Evolutionary conservation across 2,797 vertebrate genomes (phyloP).

Genomic region (Neosilurus mollespiculum): DNA sequence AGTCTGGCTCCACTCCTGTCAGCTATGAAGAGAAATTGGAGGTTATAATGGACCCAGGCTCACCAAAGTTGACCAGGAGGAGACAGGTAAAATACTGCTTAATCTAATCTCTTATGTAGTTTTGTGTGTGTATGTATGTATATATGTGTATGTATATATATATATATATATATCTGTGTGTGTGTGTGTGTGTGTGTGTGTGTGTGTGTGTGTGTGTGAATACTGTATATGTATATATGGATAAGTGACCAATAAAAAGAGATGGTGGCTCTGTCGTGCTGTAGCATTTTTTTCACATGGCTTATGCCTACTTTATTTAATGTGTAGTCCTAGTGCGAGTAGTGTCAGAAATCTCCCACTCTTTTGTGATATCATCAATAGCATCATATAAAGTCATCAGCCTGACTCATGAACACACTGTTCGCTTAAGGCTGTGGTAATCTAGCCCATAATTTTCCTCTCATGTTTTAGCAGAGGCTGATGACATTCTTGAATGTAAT

Average conservation of each 20-base stretch:
- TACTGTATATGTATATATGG: background rate
- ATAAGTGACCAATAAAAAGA: background rate
- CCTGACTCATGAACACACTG: slow-evolving; percentile 16
- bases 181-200: too few relatives aligned
- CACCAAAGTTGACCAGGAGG: background rate
- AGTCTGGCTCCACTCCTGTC: background rate
- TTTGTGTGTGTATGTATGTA: too few relatives aligned
- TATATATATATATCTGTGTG: too few relatives aligned
- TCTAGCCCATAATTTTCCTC: slow-evolving; percentile 19
- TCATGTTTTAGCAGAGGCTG: slow-evolving; percentile 21
- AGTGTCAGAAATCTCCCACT: slow-evolving; percentile 14
- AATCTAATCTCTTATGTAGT: background rate
- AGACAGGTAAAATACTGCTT: background rate
- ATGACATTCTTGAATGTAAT: slow-evolving; percentile 37
- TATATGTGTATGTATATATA: too few relatives aligned
- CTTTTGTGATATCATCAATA: slow-evolving; percentile 3
- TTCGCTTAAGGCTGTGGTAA: slow-evolving; percentile 29
- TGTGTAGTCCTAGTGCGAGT: background rate
- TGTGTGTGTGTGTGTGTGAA: too few relatives aligned
- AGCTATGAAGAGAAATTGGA: background rate
- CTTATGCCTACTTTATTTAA: background rate
- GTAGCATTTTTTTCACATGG: background rate
- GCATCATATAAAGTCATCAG: slow-evolving; percentile 24
- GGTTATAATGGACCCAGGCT: background rate
- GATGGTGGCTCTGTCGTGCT: background rate